Conservation (phyloP, 2,797 vertebrate species). For the Gila robusta region DNA sequence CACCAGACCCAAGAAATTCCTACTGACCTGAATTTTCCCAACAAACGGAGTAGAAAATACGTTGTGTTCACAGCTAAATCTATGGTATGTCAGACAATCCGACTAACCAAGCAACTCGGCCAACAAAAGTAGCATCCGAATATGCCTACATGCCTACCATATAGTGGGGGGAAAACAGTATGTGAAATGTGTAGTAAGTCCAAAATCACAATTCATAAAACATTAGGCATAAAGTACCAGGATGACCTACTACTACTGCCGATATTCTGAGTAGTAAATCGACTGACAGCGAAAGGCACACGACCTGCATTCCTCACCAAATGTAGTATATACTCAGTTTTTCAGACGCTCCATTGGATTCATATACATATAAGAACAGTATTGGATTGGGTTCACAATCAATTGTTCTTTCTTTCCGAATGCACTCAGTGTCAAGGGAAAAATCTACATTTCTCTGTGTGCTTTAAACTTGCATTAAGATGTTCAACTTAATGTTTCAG, state of each 20-base stretch:
- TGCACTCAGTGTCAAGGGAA: not conserved
- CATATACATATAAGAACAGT: not conserved
- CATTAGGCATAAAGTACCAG: not conserved
- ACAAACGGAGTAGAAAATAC: constrained; percentile 22
- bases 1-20: constrained; percentile 25
- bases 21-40: constrained; percentile 15
- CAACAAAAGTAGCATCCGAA: constrained; percentile 6
- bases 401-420: not conserved
- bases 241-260: not conserved
- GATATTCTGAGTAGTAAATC: not conserved
- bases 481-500: not conserved
- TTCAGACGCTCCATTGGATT: not conserved
- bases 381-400: not conserved
- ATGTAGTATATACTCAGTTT: not conserved
- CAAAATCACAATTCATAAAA: not conserved
- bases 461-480: not conserved
- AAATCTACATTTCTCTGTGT: not conserved
- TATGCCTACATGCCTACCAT: not conserved
- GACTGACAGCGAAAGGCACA: not conserved
- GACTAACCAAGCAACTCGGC: not conserved
- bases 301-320: not conserved
- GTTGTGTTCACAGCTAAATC: not conserved
- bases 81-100: not conserved
- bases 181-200: not conserved
- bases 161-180: not conserved